Conservation (phyloP, 2,113 vertebrate species). For the Lophotis ruficrista region DNA sequence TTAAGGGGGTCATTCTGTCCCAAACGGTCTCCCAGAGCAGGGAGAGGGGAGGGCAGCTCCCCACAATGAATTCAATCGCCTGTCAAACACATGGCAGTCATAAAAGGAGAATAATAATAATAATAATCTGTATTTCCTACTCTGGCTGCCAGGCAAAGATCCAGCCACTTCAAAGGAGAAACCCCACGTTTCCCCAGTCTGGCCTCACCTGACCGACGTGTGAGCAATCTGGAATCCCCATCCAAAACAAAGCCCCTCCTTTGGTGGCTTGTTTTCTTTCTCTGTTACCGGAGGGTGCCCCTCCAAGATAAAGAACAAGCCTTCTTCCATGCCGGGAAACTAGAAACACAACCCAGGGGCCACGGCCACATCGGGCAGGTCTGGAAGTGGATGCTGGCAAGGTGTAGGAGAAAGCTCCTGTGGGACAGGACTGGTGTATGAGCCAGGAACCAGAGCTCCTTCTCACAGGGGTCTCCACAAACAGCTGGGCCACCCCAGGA, state of each 20-base stretch:
- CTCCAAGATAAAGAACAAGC: slow-evolving; percentile 12
- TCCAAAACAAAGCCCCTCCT: slow-evolving; percentile 49
- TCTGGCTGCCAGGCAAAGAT: slow-evolving; percentile 63
- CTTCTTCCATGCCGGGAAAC: background rate
- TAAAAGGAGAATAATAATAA: slow-evolving; percentile 72
- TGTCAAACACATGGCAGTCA: slow-evolving; percentile 70
- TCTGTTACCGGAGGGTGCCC: background rate
- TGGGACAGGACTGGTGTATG: background rate
- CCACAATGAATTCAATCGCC: slow-evolving; percentile 44
- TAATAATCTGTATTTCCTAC: slow-evolving; percentile 64
- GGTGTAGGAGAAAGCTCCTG: background rate
- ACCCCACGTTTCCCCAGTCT: slow-evolving; percentile 25
- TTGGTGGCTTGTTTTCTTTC: slow-evolving; percentile 44
- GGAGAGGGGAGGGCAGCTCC: slow-evolving; percentile 3
- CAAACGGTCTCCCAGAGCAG: slow-evolving; percentile 1
- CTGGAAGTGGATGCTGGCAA: background rate
- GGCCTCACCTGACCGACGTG: slow-evolving; percentile 75
- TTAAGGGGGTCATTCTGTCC: slow-evolving; percentile 47
- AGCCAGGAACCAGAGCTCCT: background rate
- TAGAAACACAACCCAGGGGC: background rate
- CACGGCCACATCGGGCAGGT: rapidly evolving
- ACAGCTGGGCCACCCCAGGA: background rate
- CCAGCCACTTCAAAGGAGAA: slow-evolving; percentile 75
- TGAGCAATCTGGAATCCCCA: slow-evolving; percentile 65
- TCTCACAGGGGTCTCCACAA: background rate